Base-by-base conservation (phyloP, 2,888 invertebrate genomes). In the Eupelmus urozonus region DNA sequence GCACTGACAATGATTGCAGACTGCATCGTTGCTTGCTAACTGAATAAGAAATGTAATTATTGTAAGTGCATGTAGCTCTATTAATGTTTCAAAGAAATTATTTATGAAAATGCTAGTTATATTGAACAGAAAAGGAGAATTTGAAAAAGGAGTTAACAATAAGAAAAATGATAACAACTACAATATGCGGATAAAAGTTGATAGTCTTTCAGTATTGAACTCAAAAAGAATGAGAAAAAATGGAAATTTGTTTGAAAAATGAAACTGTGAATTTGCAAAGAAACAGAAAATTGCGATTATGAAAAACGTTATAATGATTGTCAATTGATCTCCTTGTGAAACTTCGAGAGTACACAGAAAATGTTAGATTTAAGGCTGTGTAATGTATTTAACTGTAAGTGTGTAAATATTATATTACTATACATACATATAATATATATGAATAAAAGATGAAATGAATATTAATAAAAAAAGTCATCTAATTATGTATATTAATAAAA, bases 351-450 rank as follows among this genome's bases (percentile, higher is more conserved):
- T 62, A 7, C 45, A 74, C 49, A 73, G 25, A 27, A 66, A 40
- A 57, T 45, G 42, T 69, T 69, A 75, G 51, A 63, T 53, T 59
- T 75, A 60, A 53, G 42, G 57, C 66, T 75, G 71, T 75, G 53
- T 70, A 42, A 57, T 25, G 27, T 59, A 27, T 71, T 53, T 63
- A 59, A 45, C 75, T 55, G n/a, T 79, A 75, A 60, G 66, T 81
- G 81, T 83, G 83, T 82, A 78, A 80, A 81, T 80, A 80, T 79
- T 60, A 45, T 9, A 66, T 73, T 51, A 27, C 60, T 66, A 75
- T n/a, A n/a, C 5, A 49, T 2, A 49, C 5, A n/a, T n/a, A n/a
- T n/a, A 49, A 49, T 59, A 76, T 76, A 62, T 66, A 66, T 13
- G 18, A 16, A 25, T 27, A 27, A 57, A 23, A 53, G 4, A 20